A percentile compares a stretch with the other conserved stretches of the same genome.
Evolutionary conservation across 1,140 invertebrate species (phyloP).

Genomic region (Sycophaga agraensis): DNA sequence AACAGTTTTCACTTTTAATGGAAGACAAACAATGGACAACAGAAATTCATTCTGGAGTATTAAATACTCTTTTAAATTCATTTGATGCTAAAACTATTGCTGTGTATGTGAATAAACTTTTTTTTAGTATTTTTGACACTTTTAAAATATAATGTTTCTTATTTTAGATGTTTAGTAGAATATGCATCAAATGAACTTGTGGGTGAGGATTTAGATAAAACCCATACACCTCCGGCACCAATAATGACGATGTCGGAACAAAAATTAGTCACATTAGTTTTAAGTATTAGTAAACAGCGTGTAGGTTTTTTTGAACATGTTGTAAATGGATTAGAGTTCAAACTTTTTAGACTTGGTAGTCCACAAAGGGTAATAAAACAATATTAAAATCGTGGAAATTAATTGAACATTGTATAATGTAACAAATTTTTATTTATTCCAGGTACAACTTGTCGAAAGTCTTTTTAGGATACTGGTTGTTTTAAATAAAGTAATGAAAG

Average conservation of each 20-base stretch:
- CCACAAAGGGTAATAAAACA: neutral
- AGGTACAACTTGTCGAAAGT: slow-evolving; percentile 35
- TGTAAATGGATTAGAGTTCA: slow-evolving; percentile 41
- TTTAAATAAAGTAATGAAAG: slow-evolving; percentile 47
- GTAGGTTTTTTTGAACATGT: slow-evolving; percentile 36
- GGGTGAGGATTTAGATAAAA: slow-evolving; percentile 36
- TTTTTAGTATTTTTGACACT: neutral
- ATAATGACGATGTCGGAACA: slow-evolving; percentile 46
- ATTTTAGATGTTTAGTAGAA: slow-evolving; percentile 32
- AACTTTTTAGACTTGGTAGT: slow-evolving; percentile 38
- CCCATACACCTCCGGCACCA: slow-evolving; percentile 49
- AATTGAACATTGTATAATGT: slow-evolving; percentile 13
- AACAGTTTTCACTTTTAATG: slow-evolving; percentile 36
- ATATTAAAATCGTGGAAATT: neutral
- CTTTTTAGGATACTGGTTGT: slow-evolving; percentile 41
- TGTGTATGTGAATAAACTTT: slow-evolving; percentile 19
- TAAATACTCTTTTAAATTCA: slow-evolving; percentile 30
- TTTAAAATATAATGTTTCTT: neutral
- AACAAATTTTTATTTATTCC: slow-evolving; percentile 23
- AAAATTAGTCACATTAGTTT: slow-evolving; percentile 42
- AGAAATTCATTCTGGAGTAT: slow-evolving; percentile 34
- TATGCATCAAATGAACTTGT: neutral
- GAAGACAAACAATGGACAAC: slow-evolving; percentile 35
- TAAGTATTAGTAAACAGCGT: slow-evolving; percentile 33
- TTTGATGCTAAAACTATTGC: slow-evolving; percentile 21